These are phyloP conservation scores for Pherbina coryleti DNA, from an alignment of 2,888 invertebrate genomes.

Conservation along the genomic window DNA sequence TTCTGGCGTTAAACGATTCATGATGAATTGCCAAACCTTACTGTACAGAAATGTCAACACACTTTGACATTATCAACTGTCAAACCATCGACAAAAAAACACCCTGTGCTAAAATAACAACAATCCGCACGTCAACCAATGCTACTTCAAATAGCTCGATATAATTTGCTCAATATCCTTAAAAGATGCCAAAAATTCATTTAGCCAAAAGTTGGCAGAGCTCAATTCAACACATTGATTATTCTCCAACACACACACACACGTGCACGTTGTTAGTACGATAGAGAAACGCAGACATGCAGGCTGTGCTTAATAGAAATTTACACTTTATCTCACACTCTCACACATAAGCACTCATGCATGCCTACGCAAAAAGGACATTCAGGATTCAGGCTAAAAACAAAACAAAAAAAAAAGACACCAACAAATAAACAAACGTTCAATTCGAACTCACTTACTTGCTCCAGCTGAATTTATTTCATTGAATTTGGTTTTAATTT, in stretches of 20 bases:
- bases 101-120: too few species aligned
- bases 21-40: too few species aligned
- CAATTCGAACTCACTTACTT: neutral
- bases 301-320: neutral
- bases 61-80: too few species aligned
- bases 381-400: neutral
- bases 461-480: too few species aligned
- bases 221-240: slow-evolving; percentile 8
- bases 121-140: too few species aligned
- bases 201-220: slow-evolving; percentile 19
- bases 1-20: too few species aligned
- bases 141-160: too few species aligned
- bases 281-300: neutral
- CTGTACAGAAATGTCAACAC: too few species aligned
- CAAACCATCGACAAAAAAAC: too few species aligned
- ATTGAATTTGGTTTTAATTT: neutral
- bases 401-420: neutral
- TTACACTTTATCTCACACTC: slow-evolving; percentile 41
- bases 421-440: slow-evolving; percentile 19
- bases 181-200: neutral
- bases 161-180: too few species aligned
- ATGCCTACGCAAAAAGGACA: neutral
- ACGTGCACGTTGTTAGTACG: neutral
- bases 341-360: slow-evolving; percentile 7
- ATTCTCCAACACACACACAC: neutral